Percentiles rank a stretch among this genome's conserved stretches.
phyloP scores from a whole-genome alignment of 2,888 invertebrate species.

The Saturnia japonica region DNA sequence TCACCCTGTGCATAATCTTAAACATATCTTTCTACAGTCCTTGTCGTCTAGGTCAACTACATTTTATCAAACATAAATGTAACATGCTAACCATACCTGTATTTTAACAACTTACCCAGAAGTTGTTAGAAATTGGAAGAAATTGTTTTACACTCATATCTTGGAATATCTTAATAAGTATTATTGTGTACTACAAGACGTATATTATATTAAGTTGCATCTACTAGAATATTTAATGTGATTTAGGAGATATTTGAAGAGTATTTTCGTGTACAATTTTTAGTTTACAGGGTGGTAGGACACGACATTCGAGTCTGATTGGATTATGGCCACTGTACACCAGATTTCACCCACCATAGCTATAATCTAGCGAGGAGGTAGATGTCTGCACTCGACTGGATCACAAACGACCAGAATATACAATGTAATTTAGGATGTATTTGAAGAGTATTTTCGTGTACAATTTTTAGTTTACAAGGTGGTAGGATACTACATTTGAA shows the following conservation, averaged over 20 bases:
- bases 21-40: neutral
- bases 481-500: too few species aligned
- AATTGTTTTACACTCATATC: neutral
- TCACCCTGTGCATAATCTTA: neutral
- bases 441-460: neutral
- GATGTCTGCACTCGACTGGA: too few species aligned
- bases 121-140: neutral
- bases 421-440: neutral
- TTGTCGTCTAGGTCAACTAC: slow-evolving; percentile 16
- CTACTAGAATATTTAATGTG: neutral
- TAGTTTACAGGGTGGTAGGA: too few species aligned
- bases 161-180: neutral
- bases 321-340: too few species aligned
- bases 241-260: neutral
- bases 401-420: neutral
- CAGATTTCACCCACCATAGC: too few species aligned
- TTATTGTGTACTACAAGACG: neutral
- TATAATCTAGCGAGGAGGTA: too few species aligned
- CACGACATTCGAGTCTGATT: too few species aligned
- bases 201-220: neutral
- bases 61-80: neutral
- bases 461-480: neutral
- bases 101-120: neutral
- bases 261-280: neutral
- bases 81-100: slow-evolving; percentile 1